Evolutionary conservation across 2,113 vertebrate genomes (phyloP).

Genomic region (Malurus cyaneus): DNA sequence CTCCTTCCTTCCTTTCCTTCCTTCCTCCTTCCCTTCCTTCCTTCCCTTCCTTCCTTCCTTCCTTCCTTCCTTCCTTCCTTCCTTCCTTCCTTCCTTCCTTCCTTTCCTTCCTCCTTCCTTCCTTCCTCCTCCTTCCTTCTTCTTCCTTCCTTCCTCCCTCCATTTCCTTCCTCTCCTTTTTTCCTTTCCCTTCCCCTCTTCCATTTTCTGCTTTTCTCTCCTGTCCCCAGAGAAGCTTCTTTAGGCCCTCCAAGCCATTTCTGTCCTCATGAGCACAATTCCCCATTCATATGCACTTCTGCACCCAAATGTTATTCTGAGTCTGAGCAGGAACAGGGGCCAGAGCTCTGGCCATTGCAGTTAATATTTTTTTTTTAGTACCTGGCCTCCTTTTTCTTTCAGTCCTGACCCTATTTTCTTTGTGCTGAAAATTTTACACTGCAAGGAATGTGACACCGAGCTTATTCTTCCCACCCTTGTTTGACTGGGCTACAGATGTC

Average conservation of each 20-base stretch:
- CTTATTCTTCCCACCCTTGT: neutral
- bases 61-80: too few relatives aligned
- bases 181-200: fast-evolving
- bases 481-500: neutral
- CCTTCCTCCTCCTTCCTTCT: too few relatives aligned
- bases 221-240: neutral
- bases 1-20: too few relatives aligned
- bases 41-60: too few relatives aligned
- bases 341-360: neutral
- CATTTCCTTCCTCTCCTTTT: too few relatives aligned
- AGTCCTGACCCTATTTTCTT: neutral
- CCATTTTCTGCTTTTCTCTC: neutral
- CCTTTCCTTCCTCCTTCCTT: too few relatives aligned
- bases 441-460: neutral
- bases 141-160: too few relatives aligned
- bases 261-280: neutral
- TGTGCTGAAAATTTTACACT: neutral
- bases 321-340: neutral
- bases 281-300: fast-evolving
- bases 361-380: neutral
- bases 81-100: too few relatives aligned
- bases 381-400: neutral
- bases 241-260: neutral
- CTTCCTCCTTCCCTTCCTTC: too few relatives aligned
- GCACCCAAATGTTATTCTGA: neutral